Evolutionary conservation across 2,888 invertebrate genomes (phyloP), one percentile per base, ranked within the genome.

Genomic region (Athalia rosae): DNA sequence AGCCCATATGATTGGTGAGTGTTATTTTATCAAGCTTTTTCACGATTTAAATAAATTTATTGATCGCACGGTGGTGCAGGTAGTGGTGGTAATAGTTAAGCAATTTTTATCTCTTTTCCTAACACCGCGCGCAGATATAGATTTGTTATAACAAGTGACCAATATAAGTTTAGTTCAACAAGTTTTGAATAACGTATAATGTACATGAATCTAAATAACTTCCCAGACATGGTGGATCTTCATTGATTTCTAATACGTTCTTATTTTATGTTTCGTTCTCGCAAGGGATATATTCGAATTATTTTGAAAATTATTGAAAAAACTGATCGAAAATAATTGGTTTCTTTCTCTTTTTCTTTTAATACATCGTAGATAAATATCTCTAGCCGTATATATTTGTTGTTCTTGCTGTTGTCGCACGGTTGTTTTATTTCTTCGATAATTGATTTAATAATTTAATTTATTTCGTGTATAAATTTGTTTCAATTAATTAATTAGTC

Each of bases 171-270:
- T 28, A 28, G 28, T 28, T 28, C 28, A 2, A 28, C 28, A 28
- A 28, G 28, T 28, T 28, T 28, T 2, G 28, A 28, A 28, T 28
- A 28, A 28, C 28, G 28, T 28, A 28, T 28, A 28, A 28, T 28
- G 28, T 28, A 28, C 28, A 28, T 28, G 28, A 28, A 28, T 48
- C 5, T 28, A 50, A 53, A 67, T 67, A 67, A 67, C 67, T 67
- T 67, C 67, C 67, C 67, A 67, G 67, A 67, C 53, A 28, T 28
- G 48, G 67, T 67, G 67, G 41, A 53, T 67, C 13, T 48, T 50
- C 53, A 11, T 48, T n/a, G 13, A 11, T 5, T 41, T 11, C 9
- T 28, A 11, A 2, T 50, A 28, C 28, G 28, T 59, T 59, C 13
- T 50, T 41, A 11, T 11, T 41, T 64, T 15, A 11, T 7, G 47